phyloP scores from a whole-genome alignment of 92 coral and sea anemone species.

The Heliopora coerulea region DNA sequence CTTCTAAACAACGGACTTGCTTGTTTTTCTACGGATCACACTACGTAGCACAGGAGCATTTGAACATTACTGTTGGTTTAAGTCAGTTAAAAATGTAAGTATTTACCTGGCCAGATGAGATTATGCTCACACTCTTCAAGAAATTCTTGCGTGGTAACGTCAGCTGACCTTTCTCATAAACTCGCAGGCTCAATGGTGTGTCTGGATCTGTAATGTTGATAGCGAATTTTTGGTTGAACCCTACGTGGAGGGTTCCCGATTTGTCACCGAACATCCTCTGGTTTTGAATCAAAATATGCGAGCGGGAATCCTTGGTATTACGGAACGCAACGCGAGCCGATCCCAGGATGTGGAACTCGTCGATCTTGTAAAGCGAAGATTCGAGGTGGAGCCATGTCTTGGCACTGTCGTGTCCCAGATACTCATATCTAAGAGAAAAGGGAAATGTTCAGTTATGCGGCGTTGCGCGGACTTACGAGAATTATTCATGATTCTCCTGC shows the following conservation, averaged over 20 bases:
- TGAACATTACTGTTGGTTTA: no score
- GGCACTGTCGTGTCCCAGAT: conserved; percentile 75
- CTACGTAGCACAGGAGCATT: no score
- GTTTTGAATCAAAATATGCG: conserved; percentile 60
- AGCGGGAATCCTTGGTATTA: conserved; percentile 55
- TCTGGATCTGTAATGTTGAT: conserved; percentile 90
- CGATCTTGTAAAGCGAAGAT: conserved; percentile 70
- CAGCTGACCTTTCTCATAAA: conserved; percentile 82
- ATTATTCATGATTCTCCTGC: no score
- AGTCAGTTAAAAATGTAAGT: no score
- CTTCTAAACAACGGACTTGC: no score
- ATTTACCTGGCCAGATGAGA: conserved; percentile 83
- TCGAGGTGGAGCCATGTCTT: conserved; percentile 91
- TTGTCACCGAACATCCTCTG: conserved; percentile 84
- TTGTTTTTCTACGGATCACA: no score
- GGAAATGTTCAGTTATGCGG: no score
- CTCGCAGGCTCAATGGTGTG: conserved; percentile 90
- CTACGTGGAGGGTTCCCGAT: conserved; percentile 91
- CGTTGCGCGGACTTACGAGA: no score
- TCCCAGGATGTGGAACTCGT: conserved; percentile 76
- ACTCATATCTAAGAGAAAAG: conserved; percentile 57
- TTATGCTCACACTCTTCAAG: conserved; percentile 74
- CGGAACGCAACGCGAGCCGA: conserved; percentile 79
- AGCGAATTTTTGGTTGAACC: conserved; percentile 76
- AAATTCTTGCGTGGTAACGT: conserved; percentile 78